Conservation (phyloP, 2,888 invertebrate genomes). For the Chrysotoxum bicinctum region DNA sequence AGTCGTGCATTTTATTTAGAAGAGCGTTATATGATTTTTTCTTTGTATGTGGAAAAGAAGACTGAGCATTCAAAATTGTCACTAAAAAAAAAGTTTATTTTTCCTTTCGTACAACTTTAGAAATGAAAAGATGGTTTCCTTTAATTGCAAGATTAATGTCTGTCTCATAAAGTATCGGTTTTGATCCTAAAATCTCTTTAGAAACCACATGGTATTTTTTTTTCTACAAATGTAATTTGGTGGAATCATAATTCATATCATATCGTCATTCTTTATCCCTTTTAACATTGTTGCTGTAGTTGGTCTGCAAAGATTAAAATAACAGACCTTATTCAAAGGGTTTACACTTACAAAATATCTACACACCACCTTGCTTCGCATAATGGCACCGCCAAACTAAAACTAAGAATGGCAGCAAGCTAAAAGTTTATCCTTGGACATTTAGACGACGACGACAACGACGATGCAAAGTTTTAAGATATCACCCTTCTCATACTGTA, state of each 20-base stretch:
- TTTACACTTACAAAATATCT: slow-evolving; percentile 49
- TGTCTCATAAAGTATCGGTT: not conserved
- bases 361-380: slow-evolving; percentile 50
- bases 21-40: too few species aligned
- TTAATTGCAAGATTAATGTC: not conserved
- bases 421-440: slow-evolving; percentile 68
- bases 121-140: not conserved
- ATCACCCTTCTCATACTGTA: not conserved
- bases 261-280: slow-evolving; percentile 8
- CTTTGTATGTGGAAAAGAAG: too few species aligned
- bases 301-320: slow-evolving; percentile 45
- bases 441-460: not conserved
- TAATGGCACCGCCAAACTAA: slow-evolving; percentile 56
- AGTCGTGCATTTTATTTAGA: too few species aligned
- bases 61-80: too few species aligned
- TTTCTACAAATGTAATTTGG: too few species aligned
- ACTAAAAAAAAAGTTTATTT: not conserved
- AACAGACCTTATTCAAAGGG: slow-evolving; percentile 53
- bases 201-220: too few species aligned
- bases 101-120: not conserved
- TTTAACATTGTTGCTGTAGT: slow-evolving; percentile 40
- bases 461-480: slow-evolving; percentile 37
- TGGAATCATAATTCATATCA: slow-evolving; percentile 39
- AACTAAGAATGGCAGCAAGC: slow-evolving; percentile 68
- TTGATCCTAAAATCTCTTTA: not conserved